Evolutionary conservation across 2,888 invertebrate genomes (phyloP).

Genomic region (Ganaspis brasiliensis): DNA sequence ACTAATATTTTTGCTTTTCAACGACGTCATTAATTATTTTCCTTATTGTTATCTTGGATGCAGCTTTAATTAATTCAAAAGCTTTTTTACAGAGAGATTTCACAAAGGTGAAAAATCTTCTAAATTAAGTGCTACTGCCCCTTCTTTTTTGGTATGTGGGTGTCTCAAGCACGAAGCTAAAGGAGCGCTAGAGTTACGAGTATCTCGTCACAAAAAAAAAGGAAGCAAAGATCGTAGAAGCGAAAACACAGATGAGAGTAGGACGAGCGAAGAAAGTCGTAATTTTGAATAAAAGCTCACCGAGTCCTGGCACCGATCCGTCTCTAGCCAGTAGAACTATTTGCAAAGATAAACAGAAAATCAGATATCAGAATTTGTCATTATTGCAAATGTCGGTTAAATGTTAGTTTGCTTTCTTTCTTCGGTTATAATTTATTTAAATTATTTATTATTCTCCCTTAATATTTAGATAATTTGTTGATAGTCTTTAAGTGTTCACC

Average conservation of each 20-base stretch:
- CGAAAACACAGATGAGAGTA: slow-evolving; percentile 42
- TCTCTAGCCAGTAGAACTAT: slow-evolving; percentile 43
- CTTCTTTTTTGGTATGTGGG: slow-evolving; percentile 5
- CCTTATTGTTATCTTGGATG: not conserved
- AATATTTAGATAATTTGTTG: slow-evolving; percentile 1
- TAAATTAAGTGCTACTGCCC: slow-evolving; percentile 39
- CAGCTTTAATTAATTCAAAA: slow-evolving; percentile 15
- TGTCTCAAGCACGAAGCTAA: slow-evolving; percentile 22
- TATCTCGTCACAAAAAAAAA: slow-evolving; percentile 30
- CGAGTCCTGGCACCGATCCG: slow-evolving; percentile 44
- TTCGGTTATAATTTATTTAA: no score
- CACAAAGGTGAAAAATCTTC: slow-evolving; percentile 17
- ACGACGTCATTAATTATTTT: slow-evolving; percentile 43
- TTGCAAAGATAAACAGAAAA: slow-evolving; percentile 41
- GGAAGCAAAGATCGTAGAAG: slow-evolving; percentile 35
- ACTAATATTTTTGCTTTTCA: not conserved
- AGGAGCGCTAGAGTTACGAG: slow-evolving; percentile 31
- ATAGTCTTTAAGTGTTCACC: slow-evolving; percentile 27
- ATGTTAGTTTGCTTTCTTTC: no score
- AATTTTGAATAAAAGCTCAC: slow-evolving; percentile 42
- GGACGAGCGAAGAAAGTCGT: slow-evolving; percentile 46
- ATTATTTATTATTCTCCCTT: no score
- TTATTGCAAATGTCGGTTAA: not conserved
- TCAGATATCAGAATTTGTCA: slow-evolving; percentile 28
- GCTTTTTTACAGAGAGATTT: slow-evolving; percentile 22